Percentiles rank a stretch among this genome's conserved stretches.
These are phyloP conservation scores for Rhinogobius similis DNA, from an alignment of 2,113 vertebrate species.

Conservation along the genomic window DNA sequence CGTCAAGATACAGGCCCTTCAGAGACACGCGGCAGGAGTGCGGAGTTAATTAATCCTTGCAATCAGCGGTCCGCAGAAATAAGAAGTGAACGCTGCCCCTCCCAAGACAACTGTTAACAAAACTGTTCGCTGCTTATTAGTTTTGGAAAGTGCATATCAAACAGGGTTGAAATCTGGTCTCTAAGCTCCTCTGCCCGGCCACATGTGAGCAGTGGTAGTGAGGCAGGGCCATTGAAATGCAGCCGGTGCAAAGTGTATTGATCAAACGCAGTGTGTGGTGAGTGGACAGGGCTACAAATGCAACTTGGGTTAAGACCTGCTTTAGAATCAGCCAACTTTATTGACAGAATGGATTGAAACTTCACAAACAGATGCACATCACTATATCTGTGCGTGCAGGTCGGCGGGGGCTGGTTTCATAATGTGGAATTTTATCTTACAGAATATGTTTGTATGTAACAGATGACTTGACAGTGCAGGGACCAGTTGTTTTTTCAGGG, in stretches of 20 bases:
- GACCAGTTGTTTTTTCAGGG: too few species aligned
- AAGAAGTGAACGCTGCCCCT: conserved; percentile 54
- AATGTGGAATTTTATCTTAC: not conserved
- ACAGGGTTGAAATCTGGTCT: conserved; percentile 25
- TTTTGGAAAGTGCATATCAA: conserved; percentile 57
- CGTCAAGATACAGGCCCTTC: conserved; percentile 56
- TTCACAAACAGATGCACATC: not conserved
- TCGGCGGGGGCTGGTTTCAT: not conserved
- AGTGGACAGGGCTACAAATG: conserved; percentile 3
- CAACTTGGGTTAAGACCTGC: not conserved
- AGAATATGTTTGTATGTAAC: too few species aligned
- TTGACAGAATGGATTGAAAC: not conserved
- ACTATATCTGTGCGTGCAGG: not conserved
- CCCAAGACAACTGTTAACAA: conserved; percentile 59
- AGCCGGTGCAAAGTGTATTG: not conserved
- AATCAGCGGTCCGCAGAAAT: conserved; percentile 61
- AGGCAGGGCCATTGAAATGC: conserved; percentile 3
- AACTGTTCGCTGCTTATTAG: conserved; percentile 55
- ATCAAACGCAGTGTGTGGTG: not conserved
- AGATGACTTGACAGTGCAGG: too few species aligned
- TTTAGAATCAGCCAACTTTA: not conserved
- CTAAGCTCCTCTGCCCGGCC: too few species aligned
- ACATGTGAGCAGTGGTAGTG: not conserved
- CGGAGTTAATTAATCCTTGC: conserved; percentile 69
- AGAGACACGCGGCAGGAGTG: conserved; percentile 46